These are phyloP conservation scores for Piscicola geometra DNA, from an alignment of 2,888 invertebrate species.

Conservation along the genomic window DNA sequence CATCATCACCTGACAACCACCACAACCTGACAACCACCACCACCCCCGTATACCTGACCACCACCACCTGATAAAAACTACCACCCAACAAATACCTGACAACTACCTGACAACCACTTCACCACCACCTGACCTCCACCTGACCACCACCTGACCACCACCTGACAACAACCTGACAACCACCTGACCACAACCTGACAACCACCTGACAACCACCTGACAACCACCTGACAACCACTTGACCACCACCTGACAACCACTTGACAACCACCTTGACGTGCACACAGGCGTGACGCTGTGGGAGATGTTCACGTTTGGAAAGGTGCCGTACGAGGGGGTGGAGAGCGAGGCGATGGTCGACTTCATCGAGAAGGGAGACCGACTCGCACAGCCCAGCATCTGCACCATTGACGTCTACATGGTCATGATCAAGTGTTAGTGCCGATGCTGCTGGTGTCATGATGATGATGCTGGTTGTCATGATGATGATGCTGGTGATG, in stretches of 20 bases:
- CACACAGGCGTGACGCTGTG: constrained; percentile 78
- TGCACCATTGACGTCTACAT: constrained; percentile 94
- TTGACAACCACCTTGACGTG: no score
- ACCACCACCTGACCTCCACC: background rate
- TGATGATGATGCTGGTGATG: constrained; percentile 26
- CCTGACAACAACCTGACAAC: background rate
- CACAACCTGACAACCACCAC: no score
- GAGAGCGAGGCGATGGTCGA: constrained; percentile 86
- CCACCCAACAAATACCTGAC: no score
- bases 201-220: no score
- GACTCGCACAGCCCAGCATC: constrained; percentile 84
- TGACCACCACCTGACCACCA: background rate
- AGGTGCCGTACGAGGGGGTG: constrained; percentile 85
- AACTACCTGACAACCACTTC: no score
- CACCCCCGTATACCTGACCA: no score
- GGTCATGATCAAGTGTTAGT: constrained; percentile 81
- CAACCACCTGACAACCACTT: no score
- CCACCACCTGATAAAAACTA: no score
- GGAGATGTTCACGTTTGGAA: constrained; percentile 93
- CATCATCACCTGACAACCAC: no score
- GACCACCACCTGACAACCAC: no score
- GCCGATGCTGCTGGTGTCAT: background rate
- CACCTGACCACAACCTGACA: background rate
- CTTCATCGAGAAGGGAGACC: constrained; percentile 83
- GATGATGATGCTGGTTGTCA: background rate